A percentile compares a stretch with the other conserved stretches of the same genome.
phyloP scores from a whole-genome alignment of 2,113 vertebrate species.

The Cygnus buccinator region DNA sequence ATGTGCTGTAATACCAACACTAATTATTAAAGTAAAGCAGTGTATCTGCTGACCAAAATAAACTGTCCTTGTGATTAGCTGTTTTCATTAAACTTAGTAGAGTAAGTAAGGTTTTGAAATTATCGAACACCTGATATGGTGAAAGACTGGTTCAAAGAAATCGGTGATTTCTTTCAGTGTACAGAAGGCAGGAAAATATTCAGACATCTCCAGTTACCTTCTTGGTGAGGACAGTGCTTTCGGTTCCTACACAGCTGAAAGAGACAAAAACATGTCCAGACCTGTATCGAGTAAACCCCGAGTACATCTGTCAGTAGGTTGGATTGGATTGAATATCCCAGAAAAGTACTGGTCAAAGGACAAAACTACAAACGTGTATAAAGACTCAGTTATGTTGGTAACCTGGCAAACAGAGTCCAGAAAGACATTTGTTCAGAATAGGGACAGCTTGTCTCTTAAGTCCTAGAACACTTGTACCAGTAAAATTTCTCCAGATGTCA shows the following conservation, averaged over 20 bases:
- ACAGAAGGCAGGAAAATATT: background rate
- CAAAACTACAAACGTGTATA: background rate
- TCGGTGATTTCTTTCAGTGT: background rate
- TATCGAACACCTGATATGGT: background rate
- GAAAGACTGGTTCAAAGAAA: background rate
- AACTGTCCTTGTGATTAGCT: background rate
- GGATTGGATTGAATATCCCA: background rate
- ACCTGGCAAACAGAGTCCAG: background rate
- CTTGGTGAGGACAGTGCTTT: background rate
- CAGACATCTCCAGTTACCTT: background rate
- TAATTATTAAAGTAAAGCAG: background rate
- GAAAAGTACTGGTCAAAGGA: background rate
- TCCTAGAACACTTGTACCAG: background rate
- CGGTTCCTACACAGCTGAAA: background rate
- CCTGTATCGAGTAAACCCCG: background rate
- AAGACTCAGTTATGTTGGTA: background rate
- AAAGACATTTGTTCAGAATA: background rate
- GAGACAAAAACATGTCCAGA: background rate
- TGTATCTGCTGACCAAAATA: background rate
- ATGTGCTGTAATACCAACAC: background rate
- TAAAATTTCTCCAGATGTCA: background rate
- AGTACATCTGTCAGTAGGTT: background rate
- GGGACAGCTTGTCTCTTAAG: background rate
- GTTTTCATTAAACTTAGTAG: background rate
- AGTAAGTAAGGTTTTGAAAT: background rate